Conservation (phyloP, 2,888 invertebrate species). For the Epinotia ramella region DNA sequence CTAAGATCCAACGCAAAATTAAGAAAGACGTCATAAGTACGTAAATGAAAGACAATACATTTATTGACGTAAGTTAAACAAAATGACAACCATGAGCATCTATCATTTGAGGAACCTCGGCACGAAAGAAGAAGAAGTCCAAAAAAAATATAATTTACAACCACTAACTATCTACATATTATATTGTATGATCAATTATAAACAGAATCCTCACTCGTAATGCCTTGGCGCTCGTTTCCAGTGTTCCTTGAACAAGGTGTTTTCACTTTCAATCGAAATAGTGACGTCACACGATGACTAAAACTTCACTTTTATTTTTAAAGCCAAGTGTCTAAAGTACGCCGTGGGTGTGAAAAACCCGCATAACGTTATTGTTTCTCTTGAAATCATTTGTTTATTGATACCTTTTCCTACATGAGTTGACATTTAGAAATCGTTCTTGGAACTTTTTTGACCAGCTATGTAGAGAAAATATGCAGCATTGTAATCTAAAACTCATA, state of each 20-base stretch:
- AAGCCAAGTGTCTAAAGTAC: conserved; percentile 31
- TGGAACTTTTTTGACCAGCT: conserved; percentile 7
- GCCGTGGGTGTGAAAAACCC: conserved; percentile 45
- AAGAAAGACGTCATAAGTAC: too few relatives aligned
- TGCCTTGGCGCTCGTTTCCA: background rate
- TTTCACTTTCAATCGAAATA: conserved; percentile 29
- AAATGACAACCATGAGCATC: too few relatives aligned
- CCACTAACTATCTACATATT: background rate
- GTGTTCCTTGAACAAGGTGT: conserved; percentile 8
- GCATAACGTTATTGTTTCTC: conserved; percentile 33
- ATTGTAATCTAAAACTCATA: background rate
- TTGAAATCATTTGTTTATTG: conserved; percentile 36
- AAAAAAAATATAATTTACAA: background rate
- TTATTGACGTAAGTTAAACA: too few relatives aligned
- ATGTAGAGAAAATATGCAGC: background rate
- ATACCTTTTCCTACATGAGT: conserved; percentile 36
- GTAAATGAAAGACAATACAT: too few relatives aligned
- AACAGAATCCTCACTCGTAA: background rate
- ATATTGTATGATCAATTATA: background rate
- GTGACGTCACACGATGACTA: conserved; percentile 23
- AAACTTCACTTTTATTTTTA: conserved; percentile 36
- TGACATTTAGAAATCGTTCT: conserved; percentile 30
- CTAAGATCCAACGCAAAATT: background rate
- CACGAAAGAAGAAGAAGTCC: too few relatives aligned
- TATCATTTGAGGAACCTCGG: too few relatives aligned